Conservation (phyloP, 2,888 invertebrate species). For the Chromoteleia sp. region DNA sequence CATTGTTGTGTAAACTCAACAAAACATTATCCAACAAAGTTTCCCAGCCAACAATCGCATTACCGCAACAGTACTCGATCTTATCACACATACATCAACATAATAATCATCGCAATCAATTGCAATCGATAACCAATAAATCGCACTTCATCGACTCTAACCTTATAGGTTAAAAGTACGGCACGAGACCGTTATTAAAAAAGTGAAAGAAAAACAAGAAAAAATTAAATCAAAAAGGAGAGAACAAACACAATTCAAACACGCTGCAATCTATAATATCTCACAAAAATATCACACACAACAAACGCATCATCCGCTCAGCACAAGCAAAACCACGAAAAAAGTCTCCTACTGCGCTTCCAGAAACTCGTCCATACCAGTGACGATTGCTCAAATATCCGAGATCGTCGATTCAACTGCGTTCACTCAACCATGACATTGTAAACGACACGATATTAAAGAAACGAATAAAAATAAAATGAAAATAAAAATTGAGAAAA, state of each 20-base stretch:
- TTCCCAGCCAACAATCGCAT: slow-evolving; percentile 14
- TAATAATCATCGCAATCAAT: slow-evolving; percentile 31
- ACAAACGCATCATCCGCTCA: slow-evolving; percentile 2
- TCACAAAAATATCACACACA: neutral
- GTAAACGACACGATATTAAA: neutral
- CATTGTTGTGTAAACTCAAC: slow-evolving; percentile 15
- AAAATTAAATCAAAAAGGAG: neutral
- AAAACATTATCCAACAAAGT: neutral
- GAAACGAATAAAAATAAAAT: neutral
- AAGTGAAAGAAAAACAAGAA: neutral
- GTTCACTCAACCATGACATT: slow-evolving; percentile 20
- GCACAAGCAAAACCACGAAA: slow-evolving; percentile 1
- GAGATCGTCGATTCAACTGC: neutral
- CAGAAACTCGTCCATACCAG: neutral
- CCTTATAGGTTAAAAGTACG: neutral
- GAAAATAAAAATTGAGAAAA: neutral
- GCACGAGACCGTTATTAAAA: slow-evolving; percentile 2
- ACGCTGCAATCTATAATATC: neutral
- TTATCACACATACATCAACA: slow-evolving; percentile 11
- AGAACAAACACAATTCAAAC: slow-evolving; percentile 2
- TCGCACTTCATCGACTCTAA: slow-evolving; percentile 33
- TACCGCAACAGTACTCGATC: neutral
- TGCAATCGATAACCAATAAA: slow-evolving; percentile 13
- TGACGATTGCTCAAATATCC: neutral
- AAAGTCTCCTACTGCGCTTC: neutral